These are phyloP conservation scores for Tachysurus fulvidraco DNA, from an alignment of 2,113 vertebrate species.

Conservation along the genomic window DNA sequence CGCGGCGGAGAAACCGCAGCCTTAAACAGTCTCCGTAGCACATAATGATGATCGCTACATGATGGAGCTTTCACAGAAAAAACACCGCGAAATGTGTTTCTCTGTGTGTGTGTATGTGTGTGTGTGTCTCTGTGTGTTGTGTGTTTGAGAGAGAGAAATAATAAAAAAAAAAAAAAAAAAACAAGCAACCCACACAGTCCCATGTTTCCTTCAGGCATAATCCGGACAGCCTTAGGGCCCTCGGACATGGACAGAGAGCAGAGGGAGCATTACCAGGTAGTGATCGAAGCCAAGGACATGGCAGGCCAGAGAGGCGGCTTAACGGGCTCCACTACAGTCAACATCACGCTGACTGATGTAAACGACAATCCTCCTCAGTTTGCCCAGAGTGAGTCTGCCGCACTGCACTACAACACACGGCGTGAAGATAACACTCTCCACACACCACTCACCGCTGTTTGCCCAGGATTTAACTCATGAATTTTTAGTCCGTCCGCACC, in stretches of 20 bases:
- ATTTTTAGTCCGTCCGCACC: background rate
- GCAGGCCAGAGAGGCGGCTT: constrained; percentile 91
- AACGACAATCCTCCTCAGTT: constrained; percentile 93
- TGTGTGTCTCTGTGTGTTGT: background rate
- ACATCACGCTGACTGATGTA: constrained; percentile 88
- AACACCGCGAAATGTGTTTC: background rate
- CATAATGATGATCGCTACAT: background rate
- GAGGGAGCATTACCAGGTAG: constrained; percentile 90
- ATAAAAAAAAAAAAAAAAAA: too few species aligned
- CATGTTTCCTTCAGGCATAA: constrained; percentile 79
- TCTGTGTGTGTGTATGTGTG: background rate
- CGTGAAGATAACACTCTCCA: background rate
- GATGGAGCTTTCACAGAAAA: background rate
- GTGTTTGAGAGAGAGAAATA: background rate
- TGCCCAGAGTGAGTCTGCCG: constrained; percentile 79
- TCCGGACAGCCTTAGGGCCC: constrained; percentile 84
- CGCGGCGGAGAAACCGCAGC: background rate
- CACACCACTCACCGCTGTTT: constrained; percentile 6
- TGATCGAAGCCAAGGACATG: constrained; percentile 97
- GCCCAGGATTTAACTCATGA: background rate
- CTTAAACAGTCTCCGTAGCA: constrained; percentile 9
- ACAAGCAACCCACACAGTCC: background rate
- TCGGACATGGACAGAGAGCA: constrained; percentile 94
- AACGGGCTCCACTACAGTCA: constrained; percentile 85
- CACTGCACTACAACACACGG: constrained; percentile 4